Evolutionary conservation across 1,140 invertebrate species (phyloP).

Genomic region (Aphelenchoides fujianensis): DNA sequence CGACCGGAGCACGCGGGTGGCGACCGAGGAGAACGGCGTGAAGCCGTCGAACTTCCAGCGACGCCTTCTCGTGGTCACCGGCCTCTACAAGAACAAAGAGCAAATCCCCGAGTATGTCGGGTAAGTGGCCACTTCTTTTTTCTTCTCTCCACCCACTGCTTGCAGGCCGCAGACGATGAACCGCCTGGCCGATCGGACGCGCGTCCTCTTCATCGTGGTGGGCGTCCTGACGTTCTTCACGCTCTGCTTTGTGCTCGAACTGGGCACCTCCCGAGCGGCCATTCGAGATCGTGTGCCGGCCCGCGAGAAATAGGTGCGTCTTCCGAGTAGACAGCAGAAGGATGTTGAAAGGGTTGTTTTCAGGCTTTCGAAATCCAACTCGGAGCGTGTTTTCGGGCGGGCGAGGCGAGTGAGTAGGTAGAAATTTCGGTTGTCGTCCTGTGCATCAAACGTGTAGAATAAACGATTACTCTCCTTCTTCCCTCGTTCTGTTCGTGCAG

Average conservation of each 20-base stretch:
- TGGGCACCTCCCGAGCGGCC: background rate
- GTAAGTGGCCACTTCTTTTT: too few species aligned
- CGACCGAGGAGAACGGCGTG: constrained; percentile 14
- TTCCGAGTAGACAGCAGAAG: background rate
- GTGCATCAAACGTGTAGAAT: background rate
- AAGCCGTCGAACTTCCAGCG: constrained; percentile 38
- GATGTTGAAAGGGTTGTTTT: background rate
- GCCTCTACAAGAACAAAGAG: constrained; percentile 31
- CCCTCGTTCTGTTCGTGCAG: background rate
- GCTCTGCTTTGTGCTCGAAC: constrained; percentile 22
- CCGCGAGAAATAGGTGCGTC: background rate
- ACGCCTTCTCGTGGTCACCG: constrained; percentile 40
- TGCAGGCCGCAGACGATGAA: constrained; percentile 38
- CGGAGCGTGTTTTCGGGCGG: background rate
- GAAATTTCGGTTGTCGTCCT: too few species aligned
- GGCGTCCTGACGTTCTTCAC: constrained; percentile 39
- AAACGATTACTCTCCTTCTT: background rate
- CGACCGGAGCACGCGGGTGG: background rate
- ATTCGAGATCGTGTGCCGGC: background rate
- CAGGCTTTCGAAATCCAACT: background rate
- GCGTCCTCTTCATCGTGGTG: constrained; percentile 49
- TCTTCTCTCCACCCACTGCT: constrained; percentile 25
- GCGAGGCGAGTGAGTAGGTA: background rate
- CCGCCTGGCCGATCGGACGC: constrained; percentile 47
- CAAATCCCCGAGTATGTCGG: constrained; percentile 49